These are phyloP conservation scores for Sprattus sprattus DNA, from an alignment of 2,113 vertebrate species.

Conservation along the genomic window DNA sequence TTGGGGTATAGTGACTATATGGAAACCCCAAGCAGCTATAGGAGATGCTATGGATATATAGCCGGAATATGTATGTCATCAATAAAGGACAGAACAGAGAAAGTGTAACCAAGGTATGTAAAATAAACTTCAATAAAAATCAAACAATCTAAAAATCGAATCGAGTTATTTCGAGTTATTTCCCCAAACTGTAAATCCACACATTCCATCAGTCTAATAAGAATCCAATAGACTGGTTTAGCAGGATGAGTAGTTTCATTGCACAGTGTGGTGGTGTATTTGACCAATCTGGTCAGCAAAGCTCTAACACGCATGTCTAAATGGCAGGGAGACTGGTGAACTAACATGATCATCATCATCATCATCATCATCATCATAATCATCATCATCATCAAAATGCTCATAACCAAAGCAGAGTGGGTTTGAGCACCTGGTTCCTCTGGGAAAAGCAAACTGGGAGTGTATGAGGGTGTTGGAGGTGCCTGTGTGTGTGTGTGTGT, in stretches of 20 bases:
- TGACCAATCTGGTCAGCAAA: background rate
- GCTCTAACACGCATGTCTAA: background rate
- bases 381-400: background rate
- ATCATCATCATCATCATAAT: slow-evolving; percentile 7
- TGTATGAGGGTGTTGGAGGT: background rate
- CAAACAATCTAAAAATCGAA: background rate
- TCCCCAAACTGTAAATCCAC: background rate
- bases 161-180: too few species aligned
- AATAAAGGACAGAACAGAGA: background rate
- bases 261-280: background rate
- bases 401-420: background rate
- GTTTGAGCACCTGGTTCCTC: background rate
- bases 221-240: background rate
- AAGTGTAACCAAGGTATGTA: background rate
- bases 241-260: background rate
- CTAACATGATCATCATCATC: background rate
- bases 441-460: background rate
- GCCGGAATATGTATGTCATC: background rate
- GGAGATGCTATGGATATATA: background rate
- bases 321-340: background rate
- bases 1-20: background rate
- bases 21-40: background rate
- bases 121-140: background rate
- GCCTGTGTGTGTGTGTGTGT: background rate
- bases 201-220: background rate